These are phyloP conservation scores for Falco novaeseelandiae DNA, from an alignment of 2,797 vertebrate species.

Conservation along the genomic window DNA sequence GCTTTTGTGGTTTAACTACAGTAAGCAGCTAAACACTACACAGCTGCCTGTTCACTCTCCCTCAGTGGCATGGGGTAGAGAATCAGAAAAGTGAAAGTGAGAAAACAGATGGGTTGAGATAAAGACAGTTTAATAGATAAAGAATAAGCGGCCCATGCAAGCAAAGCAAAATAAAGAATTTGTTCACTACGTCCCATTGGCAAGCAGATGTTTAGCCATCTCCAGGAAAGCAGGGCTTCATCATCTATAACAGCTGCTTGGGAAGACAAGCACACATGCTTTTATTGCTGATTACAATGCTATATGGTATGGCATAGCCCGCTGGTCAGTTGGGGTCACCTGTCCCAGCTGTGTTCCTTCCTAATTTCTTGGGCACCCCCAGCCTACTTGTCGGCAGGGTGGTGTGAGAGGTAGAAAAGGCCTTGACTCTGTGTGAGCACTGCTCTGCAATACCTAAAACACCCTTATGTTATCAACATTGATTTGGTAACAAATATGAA, in stretches of 20 bases:
- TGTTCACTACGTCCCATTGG: not conserved
- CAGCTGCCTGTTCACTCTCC: fast-evolving
- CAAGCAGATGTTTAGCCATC: not conserved
- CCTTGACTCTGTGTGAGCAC: too few relatives aligned
- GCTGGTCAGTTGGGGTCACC: too few relatives aligned
- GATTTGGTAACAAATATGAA: too few relatives aligned
- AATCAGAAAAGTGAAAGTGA: not conserved
- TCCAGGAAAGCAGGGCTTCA: not conserved
- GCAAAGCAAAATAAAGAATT: not conserved
- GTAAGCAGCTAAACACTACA: too few relatives aligned
- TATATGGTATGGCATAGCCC: too few relatives aligned
- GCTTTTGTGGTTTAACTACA: too few relatives aligned
- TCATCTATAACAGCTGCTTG: not conserved
- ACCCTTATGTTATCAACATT: too few relatives aligned
- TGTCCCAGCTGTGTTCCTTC: too few relatives aligned
- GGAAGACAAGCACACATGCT: not conserved
- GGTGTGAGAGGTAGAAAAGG: too few relatives aligned
- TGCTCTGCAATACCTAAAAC: too few relatives aligned
- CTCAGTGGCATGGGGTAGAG: not conserved
- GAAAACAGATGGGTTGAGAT: not conserved
- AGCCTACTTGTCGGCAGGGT: too few relatives aligned
- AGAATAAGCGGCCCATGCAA: not conserved
- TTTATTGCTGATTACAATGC: not conserved
- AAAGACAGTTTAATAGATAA: not conserved
- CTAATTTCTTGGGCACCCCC: too few relatives aligned